Percentiles rank a stretch among this genome's conserved stretches.
phyloP scores from a whole-genome alignment of 2,888 invertebrate genomes.

The Syritta pipiens region DNA sequence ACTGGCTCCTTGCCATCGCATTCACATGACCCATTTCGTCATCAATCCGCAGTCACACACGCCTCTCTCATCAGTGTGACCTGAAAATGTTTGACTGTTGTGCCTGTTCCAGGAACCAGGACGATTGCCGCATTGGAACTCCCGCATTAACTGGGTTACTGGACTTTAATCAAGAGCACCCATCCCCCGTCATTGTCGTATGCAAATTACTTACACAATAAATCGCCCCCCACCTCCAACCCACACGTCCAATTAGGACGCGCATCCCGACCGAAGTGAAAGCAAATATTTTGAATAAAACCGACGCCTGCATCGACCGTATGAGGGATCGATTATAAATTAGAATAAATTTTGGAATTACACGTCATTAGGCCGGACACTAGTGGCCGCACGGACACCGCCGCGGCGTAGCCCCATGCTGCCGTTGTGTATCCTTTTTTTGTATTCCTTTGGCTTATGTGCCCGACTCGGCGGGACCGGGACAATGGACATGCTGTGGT shows the following conservation, averaged over 20 bases:
- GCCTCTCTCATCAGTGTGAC: background rate
- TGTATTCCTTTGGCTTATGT: background rate
- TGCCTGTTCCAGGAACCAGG: slow-evolving; percentile 40
- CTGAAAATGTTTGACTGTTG: background rate
- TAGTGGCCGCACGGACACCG: background rate
- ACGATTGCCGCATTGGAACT: slow-evolving; percentile 33
- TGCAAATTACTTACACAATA: slow-evolving; percentile 49
- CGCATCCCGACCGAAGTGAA: slow-evolving; percentile 12
- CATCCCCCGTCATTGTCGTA: slow-evolving; percentile 10
- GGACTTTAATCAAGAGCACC: slow-evolving; percentile 50
- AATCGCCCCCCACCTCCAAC: slow-evolving; percentile 25
- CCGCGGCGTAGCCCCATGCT: background rate
- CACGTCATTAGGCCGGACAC: slow-evolving; percentile 48
- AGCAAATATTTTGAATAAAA: slow-evolving; percentile 49
- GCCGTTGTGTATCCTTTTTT: slow-evolving; percentile 15
- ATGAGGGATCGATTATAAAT: slow-evolving; percentile 58
- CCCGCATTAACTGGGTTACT: slow-evolving; percentile 43
- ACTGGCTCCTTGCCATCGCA: no score
- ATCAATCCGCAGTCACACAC: background rate
- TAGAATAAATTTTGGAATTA: slow-evolving; percentile 59
- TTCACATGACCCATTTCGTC: no score
- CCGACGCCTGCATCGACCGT: slow-evolving; percentile 28
- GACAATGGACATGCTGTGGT: background rate
- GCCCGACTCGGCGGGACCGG: background rate
- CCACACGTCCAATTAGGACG: slow-evolving; percentile 38